Base-by-base conservation (phyloP, 2,797 vertebrate species). In the Chelidonichthys spinosus region DNA sequence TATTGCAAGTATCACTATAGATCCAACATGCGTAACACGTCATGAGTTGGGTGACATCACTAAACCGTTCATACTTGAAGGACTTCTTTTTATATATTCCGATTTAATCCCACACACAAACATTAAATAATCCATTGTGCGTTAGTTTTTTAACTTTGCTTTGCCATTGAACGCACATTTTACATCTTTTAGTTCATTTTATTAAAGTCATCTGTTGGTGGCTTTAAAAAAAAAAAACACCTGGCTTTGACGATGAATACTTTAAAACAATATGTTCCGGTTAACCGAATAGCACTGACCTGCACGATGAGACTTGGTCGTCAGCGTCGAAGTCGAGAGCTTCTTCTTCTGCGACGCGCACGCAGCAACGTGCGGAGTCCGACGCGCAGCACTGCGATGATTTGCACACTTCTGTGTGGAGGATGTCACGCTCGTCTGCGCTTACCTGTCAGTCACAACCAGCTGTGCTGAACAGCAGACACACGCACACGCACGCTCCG, bases 401-500 rank as follows among this genome's bases (percentile, higher is more conserved):
- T 44, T 33, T 36, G 25, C 25, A 25, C 25, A 25, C 25, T 25
- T 25, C 25, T 25, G 25, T 25, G 25, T 25, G 25, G 25, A 25
- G 25, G 25, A 25, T 25, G 25, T 25, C 25, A 2, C 25, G 25
- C 25, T 25, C 25, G 25, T 39, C 47, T 63, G 79, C 52, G 32
- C 67, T 49, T 43, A 81, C 78, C 75, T 80, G 85, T 82, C 81
- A 72, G 42, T 79, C 76, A 72, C 63, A 67, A 7, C 7, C 56
- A 50, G 70, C 69, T 76, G 71, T 76, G 87, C 83, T 81, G 85
- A 81, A 81, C 55, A 72, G 64, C 76, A 63, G 77, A 73, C 62
- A 3, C 25, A 25, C 25, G 25, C 25, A 25, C 25, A 25, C 25
- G 25, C 25, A 25, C 25, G 25, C 25, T 25, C 25, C 25, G 9